Evolutionary conservation across 2,888 invertebrate genomes (phyloP).

Genomic region (Lasiommata megera): DNA sequence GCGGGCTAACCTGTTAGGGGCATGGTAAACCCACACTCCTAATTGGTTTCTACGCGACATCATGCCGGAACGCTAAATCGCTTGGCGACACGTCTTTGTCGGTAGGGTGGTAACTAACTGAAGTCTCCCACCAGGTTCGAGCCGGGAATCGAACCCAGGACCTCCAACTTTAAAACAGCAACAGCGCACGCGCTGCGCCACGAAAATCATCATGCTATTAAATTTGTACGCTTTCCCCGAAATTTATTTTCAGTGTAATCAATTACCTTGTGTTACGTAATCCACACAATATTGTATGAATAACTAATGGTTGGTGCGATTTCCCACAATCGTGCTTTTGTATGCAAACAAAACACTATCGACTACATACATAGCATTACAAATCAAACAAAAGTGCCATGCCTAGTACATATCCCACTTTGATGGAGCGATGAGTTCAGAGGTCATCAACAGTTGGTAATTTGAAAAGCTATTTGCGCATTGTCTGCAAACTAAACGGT

Average conservation of each 20-base stretch:
- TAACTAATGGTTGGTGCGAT: conserved; percentile 6
- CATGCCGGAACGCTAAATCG: too few relatives aligned
- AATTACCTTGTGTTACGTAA: conserved; percentile 1
- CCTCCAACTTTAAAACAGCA: too few relatives aligned
- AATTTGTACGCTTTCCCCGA: background rate
- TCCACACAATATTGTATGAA: conserved; percentile 3
- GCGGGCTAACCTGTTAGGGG: too few relatives aligned
- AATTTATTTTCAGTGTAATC: background rate
- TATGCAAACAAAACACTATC: background rate
- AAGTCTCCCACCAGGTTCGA: too few relatives aligned
- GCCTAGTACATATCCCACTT: background rate
- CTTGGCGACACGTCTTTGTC: too few relatives aligned
- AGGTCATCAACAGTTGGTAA: conserved; percentile 22
- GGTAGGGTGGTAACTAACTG: too few relatives aligned
- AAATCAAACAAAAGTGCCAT: conserved; percentile 1
- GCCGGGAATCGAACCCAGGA: too few relatives aligned
- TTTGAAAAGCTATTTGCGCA: conserved; percentile 19
- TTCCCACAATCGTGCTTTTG: conserved; percentile 1
- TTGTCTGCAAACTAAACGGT: conserved; percentile 14
- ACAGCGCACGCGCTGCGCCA: too few relatives aligned
- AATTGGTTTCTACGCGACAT: too few relatives aligned
- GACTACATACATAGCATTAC: conserved; percentile 1
- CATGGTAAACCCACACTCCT: too few relatives aligned
- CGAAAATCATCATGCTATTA: too few relatives aligned
- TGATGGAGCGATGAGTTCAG: conserved; percentile 14